Base-by-base conservation (phyloP, 2,888 invertebrate genomes). In the Scelioninae gen. 1 region DNA sequence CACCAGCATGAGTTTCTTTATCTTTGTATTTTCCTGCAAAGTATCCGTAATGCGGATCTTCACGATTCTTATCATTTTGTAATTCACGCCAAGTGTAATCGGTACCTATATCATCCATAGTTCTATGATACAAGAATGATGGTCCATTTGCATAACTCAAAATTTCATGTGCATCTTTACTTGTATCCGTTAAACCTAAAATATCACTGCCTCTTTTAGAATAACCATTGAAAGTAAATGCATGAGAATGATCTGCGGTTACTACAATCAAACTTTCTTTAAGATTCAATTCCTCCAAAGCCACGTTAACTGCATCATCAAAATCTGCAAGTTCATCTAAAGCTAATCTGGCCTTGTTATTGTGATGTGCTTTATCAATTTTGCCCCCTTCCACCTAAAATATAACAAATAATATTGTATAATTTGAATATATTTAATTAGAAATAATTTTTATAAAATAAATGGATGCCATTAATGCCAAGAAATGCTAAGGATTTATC, bases 211-310 rank as follows among this genome's bases (percentile, higher is more conserved):
- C 95, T 51, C 95, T 93, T 10, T 87, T 83, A 0, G 95, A 93
- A 87, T 95, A 95, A 0, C 95, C 95, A 85, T 94, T 95, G 16
- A 95, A 93, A 6, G 94, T 94, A 60, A 95, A 93, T 0, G 94
- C 90, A 89, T 95, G 95, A 4, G 95, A 94, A 87, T 95, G 95
- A 90, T 95, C 95, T 0, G 95, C 95, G 0, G 95, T 95, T 0
- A 95, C 95, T 40, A 96, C 91, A 7, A 96, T 93, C 23, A 96
- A 91, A 0, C 96, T 96, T 80, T 96, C 95, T 0, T 94, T 89
- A 76, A 91, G 53, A 89, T 94, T 89, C 0, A 93, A 7, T 32
- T 62, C 47, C 0, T 62, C 11, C 9, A 94, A 49, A 0, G 95
- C 95, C 1, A 92, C 92, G 77, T 93, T 89, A 0, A 96, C 93